These are phyloP conservation scores for Pseudolaguvia tuberculata DNA, from an alignment of 2,113 vertebrate species.

Conservation along the genomic window DNA sequence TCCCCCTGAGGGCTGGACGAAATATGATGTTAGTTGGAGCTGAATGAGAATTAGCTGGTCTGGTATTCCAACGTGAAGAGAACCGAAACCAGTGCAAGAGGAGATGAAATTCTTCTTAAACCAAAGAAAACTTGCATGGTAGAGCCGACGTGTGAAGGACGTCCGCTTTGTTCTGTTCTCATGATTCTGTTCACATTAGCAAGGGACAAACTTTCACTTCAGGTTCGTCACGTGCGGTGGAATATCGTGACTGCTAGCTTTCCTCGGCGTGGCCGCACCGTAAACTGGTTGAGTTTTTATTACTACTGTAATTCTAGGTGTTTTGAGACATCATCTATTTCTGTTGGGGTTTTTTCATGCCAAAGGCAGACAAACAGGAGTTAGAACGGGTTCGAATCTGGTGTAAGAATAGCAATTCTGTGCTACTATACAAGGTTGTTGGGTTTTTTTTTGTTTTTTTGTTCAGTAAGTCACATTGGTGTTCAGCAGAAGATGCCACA, in stretches of 20 bases:
- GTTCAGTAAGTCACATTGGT: no score
- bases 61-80: no score
- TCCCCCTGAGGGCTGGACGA: constrained; percentile 79
- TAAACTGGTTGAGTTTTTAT: no score
- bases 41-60: constrained; percentile 54
- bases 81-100: constrained; percentile 17
- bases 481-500: no score
- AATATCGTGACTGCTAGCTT: background rate
- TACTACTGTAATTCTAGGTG: background rate
- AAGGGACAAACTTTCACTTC: background rate
- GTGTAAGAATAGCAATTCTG: background rate
- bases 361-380: background rate
- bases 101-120: constrained; percentile 59
- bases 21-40: constrained; percentile 87
- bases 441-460: no score
- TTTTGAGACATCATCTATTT: background rate
- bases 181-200: background rate
- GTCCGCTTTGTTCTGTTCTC: constrained; percentile 1
- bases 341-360: no score
- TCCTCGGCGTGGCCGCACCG: no score
- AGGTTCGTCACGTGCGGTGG: background rate
- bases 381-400: background rate
- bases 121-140: constrained; percentile 63
- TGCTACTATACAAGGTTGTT: background rate
- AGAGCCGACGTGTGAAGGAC: background rate